phyloP scores from a whole-genome alignment of 2,797 vertebrate species.

The Halcyon smyrnensis region DNA sequence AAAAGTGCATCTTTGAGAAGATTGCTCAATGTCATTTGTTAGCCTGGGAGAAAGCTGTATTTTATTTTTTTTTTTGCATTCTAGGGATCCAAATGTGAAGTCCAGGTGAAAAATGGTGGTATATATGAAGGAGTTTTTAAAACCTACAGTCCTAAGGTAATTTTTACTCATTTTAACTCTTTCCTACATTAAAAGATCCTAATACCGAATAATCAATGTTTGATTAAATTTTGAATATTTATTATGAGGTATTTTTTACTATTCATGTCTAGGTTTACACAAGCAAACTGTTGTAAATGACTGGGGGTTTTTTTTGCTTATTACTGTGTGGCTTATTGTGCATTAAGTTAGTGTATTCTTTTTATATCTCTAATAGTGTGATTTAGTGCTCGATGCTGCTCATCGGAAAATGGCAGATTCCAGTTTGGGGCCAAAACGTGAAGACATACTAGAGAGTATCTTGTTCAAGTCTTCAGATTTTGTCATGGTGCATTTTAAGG shows the following conservation, averaged over 20 bases:
- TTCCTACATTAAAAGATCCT: neutral
- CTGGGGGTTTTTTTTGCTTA: neutral
- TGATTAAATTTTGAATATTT: neutral
- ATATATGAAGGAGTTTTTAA: conserved; percentile 99
- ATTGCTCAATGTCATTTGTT: neutral
- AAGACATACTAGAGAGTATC: conserved; percentile 98
- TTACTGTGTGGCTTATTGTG: neutral
- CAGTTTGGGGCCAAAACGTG: conserved; percentile 88
- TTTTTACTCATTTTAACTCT: neutral
- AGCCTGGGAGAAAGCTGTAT: neutral
- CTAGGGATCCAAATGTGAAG: conserved; percentile 98
- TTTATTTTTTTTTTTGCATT: conserved; percentile 50
- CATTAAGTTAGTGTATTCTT: conserved; percentile 9
- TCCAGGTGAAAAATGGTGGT: conserved; percentile 96
- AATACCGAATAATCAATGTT: neutral
- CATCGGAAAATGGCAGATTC: conserved; percentile 93
- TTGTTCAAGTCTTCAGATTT: conserved; percentile 98
- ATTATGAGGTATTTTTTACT: neutral
- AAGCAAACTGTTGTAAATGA: neutral
- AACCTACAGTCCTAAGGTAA: conserved; percentile 98
- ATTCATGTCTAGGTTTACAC: neutral
- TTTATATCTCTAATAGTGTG: conserved; percentile 83
- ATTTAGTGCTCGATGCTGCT: conserved; percentile 96
- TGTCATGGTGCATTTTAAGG: conserved; percentile 97
- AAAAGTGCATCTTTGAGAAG: neutral